A percentile compares a stretch with the other conserved stretches of the same genome.
Evolutionary conservation across 2,113 vertebrate species (phyloP).

Genomic region (Rostratula benghalensis): DNA sequence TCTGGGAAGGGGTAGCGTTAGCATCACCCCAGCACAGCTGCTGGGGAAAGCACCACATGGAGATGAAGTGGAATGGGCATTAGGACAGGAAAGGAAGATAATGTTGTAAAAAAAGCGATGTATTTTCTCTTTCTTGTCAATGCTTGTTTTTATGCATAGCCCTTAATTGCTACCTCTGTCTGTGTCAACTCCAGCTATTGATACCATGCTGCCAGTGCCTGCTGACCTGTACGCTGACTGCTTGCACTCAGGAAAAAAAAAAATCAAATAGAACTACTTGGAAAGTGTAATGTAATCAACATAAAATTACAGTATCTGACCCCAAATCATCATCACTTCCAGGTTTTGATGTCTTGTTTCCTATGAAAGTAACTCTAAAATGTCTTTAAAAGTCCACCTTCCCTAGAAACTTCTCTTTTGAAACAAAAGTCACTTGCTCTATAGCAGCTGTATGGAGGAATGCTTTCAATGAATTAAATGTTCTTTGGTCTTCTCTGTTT

Average conservation of each 20-base stretch:
- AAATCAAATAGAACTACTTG: neutral
- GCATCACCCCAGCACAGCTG: neutral
- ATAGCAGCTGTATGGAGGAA: neutral
- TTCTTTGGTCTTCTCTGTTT: neutral
- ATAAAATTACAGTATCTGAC: neutral
- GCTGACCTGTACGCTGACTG: neutral
- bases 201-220: neutral
- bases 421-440: neutral
- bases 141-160: neutral
- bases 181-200: neutral
- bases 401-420: neutral
- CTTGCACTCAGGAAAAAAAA: neutral
- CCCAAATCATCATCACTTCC: neutral
- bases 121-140: neutral
- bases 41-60: neutral
- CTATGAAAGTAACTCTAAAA: neutral
- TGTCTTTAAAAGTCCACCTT: neutral
- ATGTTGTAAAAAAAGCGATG: neutral
- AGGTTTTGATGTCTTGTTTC: neutral
- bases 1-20: neutral
- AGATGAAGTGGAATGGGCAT: fast-evolving
- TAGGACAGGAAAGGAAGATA: neutral
- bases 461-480: neutral
- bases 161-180: neutral
- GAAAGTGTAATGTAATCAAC: neutral